These are phyloP conservation scores for Cephalopholis sonnerati DNA, from an alignment of 2,113 vertebrate genomes.

Conservation along the genomic window DNA sequence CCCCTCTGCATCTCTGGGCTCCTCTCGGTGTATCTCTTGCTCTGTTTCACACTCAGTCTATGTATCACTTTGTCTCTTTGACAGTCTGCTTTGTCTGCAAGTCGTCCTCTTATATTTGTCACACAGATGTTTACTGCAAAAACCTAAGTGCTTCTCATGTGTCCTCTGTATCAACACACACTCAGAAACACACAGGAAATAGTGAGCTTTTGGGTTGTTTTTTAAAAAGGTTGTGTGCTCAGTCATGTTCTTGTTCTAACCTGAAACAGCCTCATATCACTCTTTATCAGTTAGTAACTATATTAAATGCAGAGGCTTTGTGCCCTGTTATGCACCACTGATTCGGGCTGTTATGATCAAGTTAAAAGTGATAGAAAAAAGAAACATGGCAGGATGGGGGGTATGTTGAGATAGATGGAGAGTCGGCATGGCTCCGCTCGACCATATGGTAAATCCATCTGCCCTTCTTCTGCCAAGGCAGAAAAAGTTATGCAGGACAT, in stretches of 20 bases:
- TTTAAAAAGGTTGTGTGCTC: background rate
- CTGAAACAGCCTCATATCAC: background rate
- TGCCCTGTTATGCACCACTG: background rate
- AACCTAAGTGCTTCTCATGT: constrained; percentile 13
- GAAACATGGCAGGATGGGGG: background rate
- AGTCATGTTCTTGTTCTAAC: constrained; percentile 3
- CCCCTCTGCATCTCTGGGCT: constrained; percentile 17
- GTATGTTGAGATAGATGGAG: constrained; percentile 30
- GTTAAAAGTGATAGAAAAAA: constrained; percentile 10
- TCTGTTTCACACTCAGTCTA: constrained; percentile 39
- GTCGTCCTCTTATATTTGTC: constrained; percentile 18
- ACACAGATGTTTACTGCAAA: constrained; percentile 43
- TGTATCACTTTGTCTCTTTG: constrained; percentile 35
- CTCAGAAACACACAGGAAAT: background rate
- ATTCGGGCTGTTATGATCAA: constrained; percentile 27
- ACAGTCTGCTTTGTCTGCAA: constrained; percentile 31
- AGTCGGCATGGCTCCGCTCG: constrained; percentile 51
- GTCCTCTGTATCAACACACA: background rate
- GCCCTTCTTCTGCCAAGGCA: constrained; percentile 53
- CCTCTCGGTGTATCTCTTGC: constrained; percentile 20
- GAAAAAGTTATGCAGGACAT: constrained; percentile 51
- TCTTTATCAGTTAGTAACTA: background rate
- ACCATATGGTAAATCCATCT: constrained; percentile 80
- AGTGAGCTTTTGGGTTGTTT: background rate
- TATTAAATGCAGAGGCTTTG: constrained; percentile 3